A percentile compares a stretch with the other conserved stretches of the same genome.
phyloP scores from a whole-genome alignment of 92 coral and sea anemone genomes.

The Muricea muricata region DNA sequence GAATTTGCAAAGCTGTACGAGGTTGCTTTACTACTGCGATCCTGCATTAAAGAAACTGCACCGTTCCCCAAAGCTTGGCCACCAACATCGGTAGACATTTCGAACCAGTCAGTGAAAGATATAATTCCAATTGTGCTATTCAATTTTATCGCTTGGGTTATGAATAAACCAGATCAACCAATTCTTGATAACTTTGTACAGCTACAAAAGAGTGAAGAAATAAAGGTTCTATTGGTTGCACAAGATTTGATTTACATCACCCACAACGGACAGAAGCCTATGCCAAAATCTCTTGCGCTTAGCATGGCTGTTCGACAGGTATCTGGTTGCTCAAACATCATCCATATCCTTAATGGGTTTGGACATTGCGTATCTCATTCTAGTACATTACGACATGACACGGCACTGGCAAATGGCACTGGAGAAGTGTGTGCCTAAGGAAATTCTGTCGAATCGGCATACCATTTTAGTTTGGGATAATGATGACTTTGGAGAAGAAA shows the following conservation, averaged over 20 bases:
- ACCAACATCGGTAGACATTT: slow-evolving; percentile 24
- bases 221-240: slow-evolving; percentile 7
- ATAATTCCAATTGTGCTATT: slow-evolving; percentile 18
- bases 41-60: slow-evolving; percentile 14
- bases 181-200: not conserved
- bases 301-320: slow-evolving; percentile 35
- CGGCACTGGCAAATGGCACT: slow-evolving; percentile 2
- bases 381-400: slow-evolving; percentile 26
- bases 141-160: slow-evolving; percentile 32
- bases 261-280: slow-evolving; percentile 3
- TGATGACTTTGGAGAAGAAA: slow-evolving; percentile 35
- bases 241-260: slow-evolving; percentile 13
- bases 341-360: slow-evolving; percentile 22
- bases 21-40: slow-evolving; percentile 22
- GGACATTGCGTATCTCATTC: slow-evolving; percentile 36
- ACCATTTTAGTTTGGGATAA: slow-evolving; percentile 30
- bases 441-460: slow-evolving; percentile 27
- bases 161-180: slow-evolving; percentile 21
- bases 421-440: slow-evolving; percentile 19
- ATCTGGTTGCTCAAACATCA: slow-evolving; percentile 32
- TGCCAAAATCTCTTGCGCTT: slow-evolving; percentile 23
- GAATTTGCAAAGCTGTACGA: slow-evolving; percentile 14
- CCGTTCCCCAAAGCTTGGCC: slow-evolving; percentile 30
- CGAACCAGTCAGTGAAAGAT: slow-evolving; percentile 7
- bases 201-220: not conserved